Conservation (phyloP, 2,797 vertebrate species). For the Spea hammondii region DNA sequence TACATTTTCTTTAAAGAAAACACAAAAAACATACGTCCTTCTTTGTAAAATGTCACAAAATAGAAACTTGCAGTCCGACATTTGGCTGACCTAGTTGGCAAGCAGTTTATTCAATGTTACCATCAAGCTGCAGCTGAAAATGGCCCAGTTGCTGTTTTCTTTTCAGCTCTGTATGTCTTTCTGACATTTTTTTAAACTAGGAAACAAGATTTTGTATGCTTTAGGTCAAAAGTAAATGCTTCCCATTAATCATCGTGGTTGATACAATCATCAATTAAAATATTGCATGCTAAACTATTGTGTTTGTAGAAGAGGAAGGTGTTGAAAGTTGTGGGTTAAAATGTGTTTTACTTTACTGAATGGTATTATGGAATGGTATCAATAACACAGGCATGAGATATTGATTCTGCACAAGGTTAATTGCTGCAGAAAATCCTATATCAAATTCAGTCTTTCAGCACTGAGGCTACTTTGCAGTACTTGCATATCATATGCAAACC, state of each 20-base stretch:
- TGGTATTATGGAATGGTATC: no score
- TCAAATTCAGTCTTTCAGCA: no score
- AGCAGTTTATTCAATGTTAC: conserved; percentile 47
- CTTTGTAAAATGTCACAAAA: conserved; percentile 48
- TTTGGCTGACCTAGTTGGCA: conserved; percentile 54
- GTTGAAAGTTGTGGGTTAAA: no score
- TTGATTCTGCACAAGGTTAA: no score
- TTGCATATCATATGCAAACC: no score
- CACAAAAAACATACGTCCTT: conserved; percentile 37
- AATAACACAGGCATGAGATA: no score
- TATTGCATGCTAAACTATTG: no score
- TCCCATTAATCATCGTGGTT: conserved; percentile 22
- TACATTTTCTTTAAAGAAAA: conserved; percentile 33
- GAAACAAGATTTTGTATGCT: conserved; percentile 26
- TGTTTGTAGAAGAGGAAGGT: no score
- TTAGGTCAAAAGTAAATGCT: conserved; percentile 19
- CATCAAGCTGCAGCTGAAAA: conserved; percentile 42
- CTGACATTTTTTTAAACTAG: no score
- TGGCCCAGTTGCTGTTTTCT: conserved; percentile 29
- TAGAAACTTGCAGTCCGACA: conserved; percentile 49
- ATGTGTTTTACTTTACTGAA: no score
- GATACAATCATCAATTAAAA: conserved; percentile 3
- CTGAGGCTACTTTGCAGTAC: no score
- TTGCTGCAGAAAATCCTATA: no score
- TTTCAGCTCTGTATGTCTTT: conserved; percentile 21